Evolutionary conservation across 1,140 invertebrate genomes (phyloP), one percentile per base, ranked within the genome.

Genomic region (Apis florea): DNA sequence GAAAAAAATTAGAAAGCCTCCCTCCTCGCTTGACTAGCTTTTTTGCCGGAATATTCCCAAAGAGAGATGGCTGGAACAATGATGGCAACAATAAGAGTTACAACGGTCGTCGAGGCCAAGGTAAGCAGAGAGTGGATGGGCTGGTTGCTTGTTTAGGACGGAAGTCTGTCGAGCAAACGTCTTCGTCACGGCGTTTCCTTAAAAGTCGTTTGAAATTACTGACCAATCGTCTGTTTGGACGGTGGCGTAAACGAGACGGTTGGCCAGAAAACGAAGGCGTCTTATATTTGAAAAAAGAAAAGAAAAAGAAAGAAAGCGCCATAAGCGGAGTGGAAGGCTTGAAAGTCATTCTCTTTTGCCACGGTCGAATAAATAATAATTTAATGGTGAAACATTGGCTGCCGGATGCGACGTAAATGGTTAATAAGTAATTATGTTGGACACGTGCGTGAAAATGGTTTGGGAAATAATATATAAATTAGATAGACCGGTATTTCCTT

Each of bases 61-160:
- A 40, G 31, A 40, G 31, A 40, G 5, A 40, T 40, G 61, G 64
- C 6, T 53, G 24, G 40, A 73, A 75, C 71, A 87, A 82, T 54
- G 51, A 19, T n/a, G n/a, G n/a, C 61, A 75, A 68, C 59, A 68
- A 85, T 77, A 74, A 78, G 72, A 86, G 71, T 86, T 85, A 68
- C 74, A 69, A 64, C 31, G 68, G 56, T 64, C 15, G 3, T 67
- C n/a, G 47, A 40, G 66, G 2, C 21, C 21, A 31, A 53, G 58
- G 49, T 61, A 79, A 77, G 64, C 31, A 17, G 31, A 63, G 31
- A 12, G 56, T 12, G 8, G 31, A 51, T 13, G 21, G 21, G 11
- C 26, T 54, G 15, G 69, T 47, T 87, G 86, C 86, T 88, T 88
- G 75, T 64, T 88, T 88, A 88, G 83, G 86, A 72, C 75, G 31